phyloP scores from a whole-genome alignment of 2,888 invertebrate species.

The Cephalotes varians region DNA sequence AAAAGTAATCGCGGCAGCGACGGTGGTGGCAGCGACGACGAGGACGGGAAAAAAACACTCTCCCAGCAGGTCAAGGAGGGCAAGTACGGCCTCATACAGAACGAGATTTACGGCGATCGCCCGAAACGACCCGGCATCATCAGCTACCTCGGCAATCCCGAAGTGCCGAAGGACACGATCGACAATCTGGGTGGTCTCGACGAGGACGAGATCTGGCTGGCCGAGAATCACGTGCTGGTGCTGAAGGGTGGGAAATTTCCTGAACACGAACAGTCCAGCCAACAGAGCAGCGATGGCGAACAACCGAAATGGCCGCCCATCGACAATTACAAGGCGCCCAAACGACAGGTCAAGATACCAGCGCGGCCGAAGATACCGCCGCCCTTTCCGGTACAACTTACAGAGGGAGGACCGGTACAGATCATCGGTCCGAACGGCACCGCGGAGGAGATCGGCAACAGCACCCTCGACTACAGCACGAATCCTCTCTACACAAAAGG shows the following conservation, averaged over 20 bases:
- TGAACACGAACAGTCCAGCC: slow-evolving; percentile 75
- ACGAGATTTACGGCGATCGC: slow-evolving; percentile 90
- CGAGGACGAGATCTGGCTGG: slow-evolving; percentile 95
- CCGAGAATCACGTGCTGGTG: slow-evolving; percentile 95
- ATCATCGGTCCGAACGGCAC: slow-evolving; percentile 93
- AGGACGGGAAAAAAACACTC: slow-evolving; percentile 93
- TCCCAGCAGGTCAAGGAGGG: slow-evolving; percentile 96
- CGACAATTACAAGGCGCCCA: slow-evolving; percentile 93
- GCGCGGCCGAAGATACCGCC: slow-evolving; percentile 94
- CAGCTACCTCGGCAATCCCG: slow-evolving; percentile 93
- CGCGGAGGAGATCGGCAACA: slow-evolving; percentile 87
- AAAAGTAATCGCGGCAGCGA: slow-evolving; percentile 85
- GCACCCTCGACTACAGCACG: slow-evolving; percentile 72
- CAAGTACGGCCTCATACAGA: slow-evolving; percentile 95
- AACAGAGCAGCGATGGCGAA: slow-evolving; percentile 36
- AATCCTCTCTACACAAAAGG: slow-evolving; percentile 84
- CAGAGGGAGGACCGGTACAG: slow-evolving; percentile 94
- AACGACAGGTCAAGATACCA: slow-evolving; percentile 94
- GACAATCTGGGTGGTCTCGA: slow-evolving; percentile 93
- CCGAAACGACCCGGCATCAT: slow-evolving; percentile 93
- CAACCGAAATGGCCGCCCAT: slow-evolving; percentile 90
- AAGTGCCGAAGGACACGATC: slow-evolving; percentile 93
- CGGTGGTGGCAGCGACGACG: slow-evolving; percentile 84
- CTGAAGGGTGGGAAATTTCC: slow-evolving; percentile 93
- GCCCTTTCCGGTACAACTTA: slow-evolving; percentile 96